phyloP scores from a whole-genome alignment of 2,888 invertebrate genomes.

The Mystacides longicornis region DNA sequence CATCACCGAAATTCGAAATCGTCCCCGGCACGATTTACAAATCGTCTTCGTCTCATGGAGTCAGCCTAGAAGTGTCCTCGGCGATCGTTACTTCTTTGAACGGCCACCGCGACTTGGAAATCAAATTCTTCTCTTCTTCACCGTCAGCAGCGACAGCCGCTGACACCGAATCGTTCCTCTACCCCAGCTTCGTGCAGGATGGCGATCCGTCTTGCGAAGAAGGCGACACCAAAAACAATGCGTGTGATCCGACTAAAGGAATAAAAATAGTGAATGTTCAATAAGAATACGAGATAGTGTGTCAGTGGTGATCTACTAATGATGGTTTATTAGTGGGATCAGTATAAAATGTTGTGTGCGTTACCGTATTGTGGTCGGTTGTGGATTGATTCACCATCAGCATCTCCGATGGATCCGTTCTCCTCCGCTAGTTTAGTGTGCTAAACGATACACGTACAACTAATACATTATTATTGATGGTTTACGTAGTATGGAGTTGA shows the following conservation, averaged over 20 bases:
- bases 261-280: conserved; percentile 16
- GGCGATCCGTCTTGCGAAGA: conserved; percentile 11
- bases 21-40: conserved; percentile 26
- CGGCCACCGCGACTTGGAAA: conserved; percentile 70
- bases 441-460: not conserved
- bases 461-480: too few relatives aligned
- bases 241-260: conserved; percentile 10
- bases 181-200: conserved; percentile 41
- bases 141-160: conserved; percentile 37
- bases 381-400: not conserved
- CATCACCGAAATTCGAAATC: conserved; percentile 24
- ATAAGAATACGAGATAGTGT: conserved; percentile 4
- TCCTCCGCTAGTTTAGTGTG: not conserved
- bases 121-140: conserved; percentile 65
- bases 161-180: conserved; percentile 44
- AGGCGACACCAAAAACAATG: conserved; percentile 5
- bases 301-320: not conserved
- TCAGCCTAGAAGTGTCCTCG: conserved; percentile 62
- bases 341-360: too few relatives aligned
- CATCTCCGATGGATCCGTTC: not conserved
- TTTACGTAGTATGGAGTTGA: conserved; percentile 1
- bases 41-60: conserved; percentile 30
- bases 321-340: not conserved
- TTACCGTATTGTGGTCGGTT: not conserved
- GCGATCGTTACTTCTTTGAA: conserved; percentile 72